Conservation (phyloP, 2,888 invertebrate species). For the Zaprionus obscuricornis region DNA sequence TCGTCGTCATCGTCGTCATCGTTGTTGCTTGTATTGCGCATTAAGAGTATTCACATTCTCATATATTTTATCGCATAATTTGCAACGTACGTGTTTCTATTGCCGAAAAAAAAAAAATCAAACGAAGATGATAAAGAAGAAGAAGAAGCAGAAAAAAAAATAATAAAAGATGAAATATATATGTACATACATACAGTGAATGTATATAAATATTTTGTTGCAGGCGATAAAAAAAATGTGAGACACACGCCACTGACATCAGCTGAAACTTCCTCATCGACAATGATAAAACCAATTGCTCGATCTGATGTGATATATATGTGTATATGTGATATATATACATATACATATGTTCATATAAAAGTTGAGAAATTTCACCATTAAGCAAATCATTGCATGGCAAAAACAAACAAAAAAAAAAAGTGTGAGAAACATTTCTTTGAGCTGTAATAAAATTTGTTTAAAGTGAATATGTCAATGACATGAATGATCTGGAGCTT, state of each 20-base stretch:
- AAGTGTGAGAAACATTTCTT: no score
- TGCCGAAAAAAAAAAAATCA: slow-evolving; percentile 31
- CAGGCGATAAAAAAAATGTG: slow-evolving; percentile 15
- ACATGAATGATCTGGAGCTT: no score
- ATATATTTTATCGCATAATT: slow-evolving; percentile 70
- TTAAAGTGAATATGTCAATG: no score
- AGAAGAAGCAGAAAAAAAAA: not conserved
- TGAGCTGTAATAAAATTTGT: no score
- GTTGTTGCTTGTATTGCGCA: slow-evolving; percentile 34
- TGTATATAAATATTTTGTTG: not conserved
- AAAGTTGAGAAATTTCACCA: slow-evolving; percentile 11
- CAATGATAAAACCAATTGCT: slow-evolving; percentile 23
- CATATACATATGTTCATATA: no score
- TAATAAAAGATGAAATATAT: no score
- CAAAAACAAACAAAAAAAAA: not conserved
- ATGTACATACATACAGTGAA: not conserved
- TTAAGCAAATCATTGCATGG: slow-evolving; percentile 14
- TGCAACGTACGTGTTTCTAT: slow-evolving; percentile 59
- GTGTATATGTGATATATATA: not conserved
- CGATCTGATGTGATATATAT: slow-evolving; percentile 14
- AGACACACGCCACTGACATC: not conserved
- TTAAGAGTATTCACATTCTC: slow-evolving; percentile 25
- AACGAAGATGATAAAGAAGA: not conserved
- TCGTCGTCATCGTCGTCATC: slow-evolving; percentile 5
- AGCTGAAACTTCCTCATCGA: slow-evolving; percentile 20